Evolutionary conservation across 2,888 invertebrate genomes (phyloP), one percentile per base, ranked within the genome.

Genomic region (Archaeoteleia sp.): DNA sequence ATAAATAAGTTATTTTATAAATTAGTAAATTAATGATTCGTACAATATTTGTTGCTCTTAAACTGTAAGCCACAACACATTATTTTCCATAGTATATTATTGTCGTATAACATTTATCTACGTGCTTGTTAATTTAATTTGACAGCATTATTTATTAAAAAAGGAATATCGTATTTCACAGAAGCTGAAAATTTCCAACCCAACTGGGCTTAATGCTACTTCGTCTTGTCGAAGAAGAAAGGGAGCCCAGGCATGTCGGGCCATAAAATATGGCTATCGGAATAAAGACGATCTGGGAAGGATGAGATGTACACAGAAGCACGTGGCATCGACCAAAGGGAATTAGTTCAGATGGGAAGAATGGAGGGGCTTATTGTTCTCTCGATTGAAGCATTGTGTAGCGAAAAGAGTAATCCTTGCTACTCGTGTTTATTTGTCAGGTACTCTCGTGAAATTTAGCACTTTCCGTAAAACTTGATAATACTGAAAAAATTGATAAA

Each of bases 161-260:
- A 15, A 37, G 17, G 17, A 15, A 37, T 15, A 17, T 37, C 37
- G 37, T 12, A 15, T 6, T 8, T 37, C n/a, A 8, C 15, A n/a
- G n/a, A n/a, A n/a, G 37, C 17, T 37, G 15, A 37, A 14, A 37
- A 15, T 37, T 37, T 37, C 17, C 37, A 6, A 37, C 8, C 37
- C 15, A 15, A 15, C n/a, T 5, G n/a, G 37, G 14, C 15, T 15
- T 37, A 37, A 15, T 8, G 17, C 17, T 37, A 37, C 37, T 14
- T 37, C 17, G n/a, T 37, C 15, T 37, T 37, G 17, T 37, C 37
- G n/a, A 14, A 8, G 1, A 1, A 37, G 15, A 37, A 37, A 37
- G 17, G 17, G 17, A 37, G 37, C 17, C 14, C 14, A 15, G 14
- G 17, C 34, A 8, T 1, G n/a, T n/a, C 1, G 34, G 34, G 2